Evolutionary conservation across 1,140 invertebrate species (phyloP), one percentile per base, ranked within the genome.

Genomic region (Diachasma alloeum): DNA sequence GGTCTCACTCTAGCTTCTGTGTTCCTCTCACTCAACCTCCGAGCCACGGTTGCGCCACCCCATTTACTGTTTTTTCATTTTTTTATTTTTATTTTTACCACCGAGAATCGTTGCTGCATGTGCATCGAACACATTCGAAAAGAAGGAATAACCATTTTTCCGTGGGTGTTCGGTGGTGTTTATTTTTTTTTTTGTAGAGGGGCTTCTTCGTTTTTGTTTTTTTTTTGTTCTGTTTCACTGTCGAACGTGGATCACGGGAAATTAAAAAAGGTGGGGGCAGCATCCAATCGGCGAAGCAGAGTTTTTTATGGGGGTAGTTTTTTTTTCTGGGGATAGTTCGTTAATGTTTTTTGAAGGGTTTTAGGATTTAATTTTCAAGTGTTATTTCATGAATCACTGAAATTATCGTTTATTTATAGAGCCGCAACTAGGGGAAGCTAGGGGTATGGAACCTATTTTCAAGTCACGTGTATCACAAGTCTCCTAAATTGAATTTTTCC

Each of bases 21-120:
- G n/a, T 69, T 73, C 78, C 67, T 66, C 75, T 72, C 75, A 66
- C 75, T 66, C 53, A 66, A 76, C 75, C 70, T 37, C 81, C 81
- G 77, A 81, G 83, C 79, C 81, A 82, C 81, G 80, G 72, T 75
- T 17, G n/a, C 48, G 15, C 48, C 15, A 53, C n/a, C 48, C 48
- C 48, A 53, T 19, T 74, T 42, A n/a, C 37, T 36, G 24, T 31
- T 75, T 53, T 69, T 72, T 31, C 11, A 4, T 26, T 46, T 48
- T 46, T 69, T 26, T 76, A 13, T 42, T 46, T 15, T 66, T 37
- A 71, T 59, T 71, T 24, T 63, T 53, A 24, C 75, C 53, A 69
- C 46, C 59, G 56, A 77, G 71, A 77, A 77, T 73, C 59, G 76
- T 73, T 77, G 71, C 59, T 76, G 69, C 75, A 76, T 76, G 72